Percentiles rank a stretch among this genome's conserved stretches.
Conservation (phyloP, 2,113 vertebrate species). For the Tonatia bakeri region DNA sequence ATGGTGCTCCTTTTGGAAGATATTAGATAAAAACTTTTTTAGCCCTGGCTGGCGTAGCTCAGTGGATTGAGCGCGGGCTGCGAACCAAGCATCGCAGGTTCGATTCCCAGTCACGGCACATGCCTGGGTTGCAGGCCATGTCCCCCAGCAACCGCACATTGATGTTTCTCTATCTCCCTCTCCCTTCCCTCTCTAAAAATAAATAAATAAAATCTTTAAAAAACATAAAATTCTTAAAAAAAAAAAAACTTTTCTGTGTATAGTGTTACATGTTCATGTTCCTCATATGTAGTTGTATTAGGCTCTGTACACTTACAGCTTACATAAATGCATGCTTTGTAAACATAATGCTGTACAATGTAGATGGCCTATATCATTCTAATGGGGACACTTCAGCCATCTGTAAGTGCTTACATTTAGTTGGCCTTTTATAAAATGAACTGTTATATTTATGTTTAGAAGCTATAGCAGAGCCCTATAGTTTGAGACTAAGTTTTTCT, state of each 20-base stretch:
- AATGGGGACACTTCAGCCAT: not conserved
- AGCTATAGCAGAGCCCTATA: not conserved
- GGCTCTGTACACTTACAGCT: not conserved
- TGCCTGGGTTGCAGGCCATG: no score
- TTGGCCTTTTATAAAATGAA: constrained; percentile 9
- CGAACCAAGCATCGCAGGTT: no score
- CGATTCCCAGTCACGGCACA: no score
- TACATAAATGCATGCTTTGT: not conserved
- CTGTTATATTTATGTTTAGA: not conserved
- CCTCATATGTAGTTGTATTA: not conserved
- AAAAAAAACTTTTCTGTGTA: not conserved
- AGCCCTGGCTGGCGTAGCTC: no score
- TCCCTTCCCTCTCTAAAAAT: no score
- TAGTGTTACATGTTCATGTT: not conserved
- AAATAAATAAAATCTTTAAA: no score
- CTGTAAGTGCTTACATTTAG: not conserved
- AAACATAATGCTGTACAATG: not conserved
- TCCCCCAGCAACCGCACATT: no score
- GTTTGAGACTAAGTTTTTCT: not conserved
- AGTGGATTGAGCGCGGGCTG: no score
- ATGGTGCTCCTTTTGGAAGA: not conserved
- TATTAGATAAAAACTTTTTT: not conserved
- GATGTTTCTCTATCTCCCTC: no score
- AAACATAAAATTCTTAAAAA: no score
- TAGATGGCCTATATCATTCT: not conserved